phyloP scores from a whole-genome alignment of 2,888 invertebrate species.

The Prosapia bicincta region DNA sequence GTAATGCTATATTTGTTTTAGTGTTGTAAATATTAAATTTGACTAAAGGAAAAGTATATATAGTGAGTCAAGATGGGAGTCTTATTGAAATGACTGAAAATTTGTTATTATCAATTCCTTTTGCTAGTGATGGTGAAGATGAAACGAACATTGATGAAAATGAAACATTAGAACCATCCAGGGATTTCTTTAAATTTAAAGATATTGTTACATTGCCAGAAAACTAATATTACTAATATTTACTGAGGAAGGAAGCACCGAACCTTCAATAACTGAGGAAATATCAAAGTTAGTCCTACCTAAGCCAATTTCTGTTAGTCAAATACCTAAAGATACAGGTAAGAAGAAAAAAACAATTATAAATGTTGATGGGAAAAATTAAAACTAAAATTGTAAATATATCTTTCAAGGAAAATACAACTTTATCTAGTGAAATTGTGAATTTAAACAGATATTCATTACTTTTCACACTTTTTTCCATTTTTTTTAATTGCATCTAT shows the following conservation, averaged over 20 bases:
- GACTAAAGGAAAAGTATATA: not conserved
- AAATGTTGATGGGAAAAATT: conserved; percentile 4
- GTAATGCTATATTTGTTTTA: too few species aligned
- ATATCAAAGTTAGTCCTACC: too few species aligned
- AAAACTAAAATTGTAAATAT: not conserved
- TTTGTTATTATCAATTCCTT: not conserved
- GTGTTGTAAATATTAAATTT: too few species aligned
- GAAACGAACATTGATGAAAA: not conserved
- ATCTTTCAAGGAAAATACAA: conserved; percentile 6
- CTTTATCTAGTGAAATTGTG: not conserved
- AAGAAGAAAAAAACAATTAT: not conserved
- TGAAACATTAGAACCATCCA: too few species aligned
- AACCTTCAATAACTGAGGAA: too few species aligned
- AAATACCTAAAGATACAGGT: not conserved
- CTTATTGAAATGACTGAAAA: not conserved
- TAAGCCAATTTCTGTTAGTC: too few species aligned
- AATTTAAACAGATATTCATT: conserved; percentile 3
- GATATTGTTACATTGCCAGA: too few species aligned
- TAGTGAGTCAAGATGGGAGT: conserved; percentile 6
- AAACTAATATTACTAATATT: too few species aligned
- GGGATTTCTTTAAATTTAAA: too few species aligned
- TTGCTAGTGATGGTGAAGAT: conserved; percentile 4
- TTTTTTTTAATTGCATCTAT: conserved; percentile 3
- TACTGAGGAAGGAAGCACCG: too few species aligned
- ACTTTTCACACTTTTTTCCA: conserved; percentile 7